Conservation (phyloP, 2,113 vertebrate genomes). For the Eudyptes chrysolophus region DNA sequence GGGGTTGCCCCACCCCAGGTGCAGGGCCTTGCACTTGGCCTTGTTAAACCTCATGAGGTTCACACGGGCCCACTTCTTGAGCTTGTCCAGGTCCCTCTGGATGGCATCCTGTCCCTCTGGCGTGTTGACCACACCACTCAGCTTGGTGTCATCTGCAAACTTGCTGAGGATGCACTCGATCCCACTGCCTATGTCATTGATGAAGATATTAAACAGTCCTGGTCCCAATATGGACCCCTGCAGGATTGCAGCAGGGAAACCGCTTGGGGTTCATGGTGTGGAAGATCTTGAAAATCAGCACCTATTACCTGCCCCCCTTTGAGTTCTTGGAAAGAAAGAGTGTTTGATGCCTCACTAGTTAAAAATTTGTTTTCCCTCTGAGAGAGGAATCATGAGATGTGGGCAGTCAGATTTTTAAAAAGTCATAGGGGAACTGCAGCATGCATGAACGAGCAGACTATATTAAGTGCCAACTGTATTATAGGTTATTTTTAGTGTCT, state of each 20-base stretch:
- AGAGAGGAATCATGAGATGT: background rate
- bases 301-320: background rate
- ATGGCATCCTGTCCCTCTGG: no score
- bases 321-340: background rate
- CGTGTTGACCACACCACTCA: no score
- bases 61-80: no score
- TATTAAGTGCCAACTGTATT: background rate
- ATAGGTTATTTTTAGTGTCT: background rate
- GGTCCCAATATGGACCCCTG: no score
- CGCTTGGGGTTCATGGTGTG: background rate
- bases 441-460: background rate
- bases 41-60: no score
- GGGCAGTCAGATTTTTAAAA: background rate
- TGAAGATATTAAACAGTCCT: no score
- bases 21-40: no score
- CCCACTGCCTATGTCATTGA: no score
- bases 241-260: rapidly evolving
- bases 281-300: background rate
- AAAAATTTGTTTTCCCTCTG: background rate
- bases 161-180: no score
- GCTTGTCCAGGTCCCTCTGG: no score
- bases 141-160: no score
- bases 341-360: background rate
- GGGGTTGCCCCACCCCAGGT: no score
- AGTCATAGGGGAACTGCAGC: background rate